These are phyloP conservation scores for Carassius auratus DNA, from an alignment of 2,113 vertebrate species.

Conservation along the genomic window DNA sequence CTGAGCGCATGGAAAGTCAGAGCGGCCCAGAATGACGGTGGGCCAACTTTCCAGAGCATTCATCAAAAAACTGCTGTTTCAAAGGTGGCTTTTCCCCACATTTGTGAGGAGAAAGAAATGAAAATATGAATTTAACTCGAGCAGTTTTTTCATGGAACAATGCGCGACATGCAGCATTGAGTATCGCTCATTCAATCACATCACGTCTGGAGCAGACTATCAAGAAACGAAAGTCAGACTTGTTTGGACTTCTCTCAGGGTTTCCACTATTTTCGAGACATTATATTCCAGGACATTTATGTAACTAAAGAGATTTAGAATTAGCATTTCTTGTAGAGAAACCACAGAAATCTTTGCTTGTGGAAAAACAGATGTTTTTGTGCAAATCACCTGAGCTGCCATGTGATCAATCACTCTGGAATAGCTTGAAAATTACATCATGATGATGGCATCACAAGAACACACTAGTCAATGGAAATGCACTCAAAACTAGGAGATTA, in stretches of 20 bases:
- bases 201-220: not conserved
- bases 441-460: too few species aligned
- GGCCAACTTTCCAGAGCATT: slow-evolving; percentile 58
- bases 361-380: not conserved
- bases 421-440: too few species aligned
- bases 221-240: not conserved
- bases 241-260: not conserved
- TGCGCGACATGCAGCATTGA: not conserved
- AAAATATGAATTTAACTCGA: slow-evolving; percentile 15
- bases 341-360: not conserved
- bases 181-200: not conserved
- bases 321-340: not conserved
- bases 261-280: not conserved
- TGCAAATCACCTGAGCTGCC: not conserved
- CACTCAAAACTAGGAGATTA: too few species aligned
- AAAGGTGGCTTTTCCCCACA: slow-evolving; percentile 37
- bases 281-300: not conserved
- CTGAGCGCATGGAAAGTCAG: slow-evolving; percentile 55
- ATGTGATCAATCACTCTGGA: too few species aligned
- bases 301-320: not conserved
- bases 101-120: slow-evolving; percentile 22
- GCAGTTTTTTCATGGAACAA: not conserved
- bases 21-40: not conserved
- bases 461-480: too few species aligned
- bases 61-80: slow-evolving; percentile 46